These are phyloP conservation scores for Cephus nigrinus DNA, from an alignment of 2,888 invertebrate genomes.

Conservation along the genomic window DNA sequence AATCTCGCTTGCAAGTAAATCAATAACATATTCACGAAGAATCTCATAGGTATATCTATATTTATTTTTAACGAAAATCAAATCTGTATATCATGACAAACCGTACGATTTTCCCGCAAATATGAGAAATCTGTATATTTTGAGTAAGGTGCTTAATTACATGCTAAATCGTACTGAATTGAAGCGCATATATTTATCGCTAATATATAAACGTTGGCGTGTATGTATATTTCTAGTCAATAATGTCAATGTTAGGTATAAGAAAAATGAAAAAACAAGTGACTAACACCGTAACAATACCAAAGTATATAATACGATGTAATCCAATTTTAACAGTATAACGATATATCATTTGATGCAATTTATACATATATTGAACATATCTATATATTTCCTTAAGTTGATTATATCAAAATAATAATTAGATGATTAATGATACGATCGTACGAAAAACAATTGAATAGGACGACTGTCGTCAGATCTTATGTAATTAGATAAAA, in stretches of 20 bases:
- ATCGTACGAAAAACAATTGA: neutral
- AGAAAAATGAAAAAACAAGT: conserved; percentile 9
- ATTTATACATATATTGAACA: neutral
- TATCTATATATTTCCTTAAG: neutral
- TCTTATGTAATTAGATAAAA: neutral
- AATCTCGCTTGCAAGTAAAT: neutral
- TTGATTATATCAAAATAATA: neutral
- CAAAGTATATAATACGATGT: conserved; percentile 25
- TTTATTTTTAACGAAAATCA: conserved; percentile 11
- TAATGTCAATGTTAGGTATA: conserved; percentile 21
- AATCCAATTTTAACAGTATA: conserved; percentile 8
- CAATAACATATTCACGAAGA: neutral
- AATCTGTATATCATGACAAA: conserved; percentile 25
- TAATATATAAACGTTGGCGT: neutral
- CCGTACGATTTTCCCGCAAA: neutral
- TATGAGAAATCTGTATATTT: conserved; percentile 21
- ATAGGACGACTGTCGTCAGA: neutral
- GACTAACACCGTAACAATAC: conserved; percentile 18
- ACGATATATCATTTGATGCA: conserved; percentile 1
- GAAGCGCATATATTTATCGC: conserved; percentile 7
- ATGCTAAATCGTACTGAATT: conserved; percentile 1
- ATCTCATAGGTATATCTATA: neutral
- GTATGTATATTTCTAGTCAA: conserved; percentile 37
- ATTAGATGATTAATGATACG: neutral
- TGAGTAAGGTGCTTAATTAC: conserved; percentile 3